phyloP scores from a whole-genome alignment of 2,113 vertebrate genomes.

The Gorsachius goisagi region DNA sequence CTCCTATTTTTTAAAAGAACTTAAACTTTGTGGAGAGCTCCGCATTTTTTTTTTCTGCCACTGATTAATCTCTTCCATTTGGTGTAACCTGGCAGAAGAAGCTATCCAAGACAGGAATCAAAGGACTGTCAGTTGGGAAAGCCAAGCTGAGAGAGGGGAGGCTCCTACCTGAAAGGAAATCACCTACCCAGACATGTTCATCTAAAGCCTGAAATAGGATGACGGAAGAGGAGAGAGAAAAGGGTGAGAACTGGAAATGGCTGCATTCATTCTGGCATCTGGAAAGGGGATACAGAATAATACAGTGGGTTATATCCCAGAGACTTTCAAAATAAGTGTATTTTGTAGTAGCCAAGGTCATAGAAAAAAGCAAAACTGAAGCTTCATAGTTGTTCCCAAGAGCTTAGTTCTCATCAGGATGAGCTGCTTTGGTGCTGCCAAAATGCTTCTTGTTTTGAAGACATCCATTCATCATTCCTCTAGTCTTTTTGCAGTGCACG shows the following conservation, averaged over 20 bases:
- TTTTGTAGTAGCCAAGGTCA: background rate
- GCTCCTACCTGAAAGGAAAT: background rate
- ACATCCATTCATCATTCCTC: background rate
- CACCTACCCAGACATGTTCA: background rate
- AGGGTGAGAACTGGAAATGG: background rate
- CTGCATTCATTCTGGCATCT: background rate
- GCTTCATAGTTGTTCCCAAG: fast-evolving
- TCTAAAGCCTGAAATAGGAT: background rate
- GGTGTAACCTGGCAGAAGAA: background rate
- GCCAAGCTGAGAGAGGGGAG: background rate
- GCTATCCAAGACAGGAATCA: background rate
- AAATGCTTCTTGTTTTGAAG: background rate
- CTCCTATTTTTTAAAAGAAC: background rate
- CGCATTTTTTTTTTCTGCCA: background rate
- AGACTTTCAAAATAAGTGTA: background rate
- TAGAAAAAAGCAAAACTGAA: background rate
- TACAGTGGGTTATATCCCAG: background rate
- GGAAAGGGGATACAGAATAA: background rate
- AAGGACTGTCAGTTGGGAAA: background rate
- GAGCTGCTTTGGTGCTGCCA: background rate
- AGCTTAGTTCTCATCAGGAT: background rate
- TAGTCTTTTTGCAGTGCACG: background rate
- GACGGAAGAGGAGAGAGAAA: background rate
- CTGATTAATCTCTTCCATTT: conserved; percentile 39
- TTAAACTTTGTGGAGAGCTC: conserved; percentile 1